Evolutionary conservation across 2,113 vertebrate genomes (phyloP), one percentile per base, ranked within the genome.

Genomic region (Copsychus sechellarum): DNA sequence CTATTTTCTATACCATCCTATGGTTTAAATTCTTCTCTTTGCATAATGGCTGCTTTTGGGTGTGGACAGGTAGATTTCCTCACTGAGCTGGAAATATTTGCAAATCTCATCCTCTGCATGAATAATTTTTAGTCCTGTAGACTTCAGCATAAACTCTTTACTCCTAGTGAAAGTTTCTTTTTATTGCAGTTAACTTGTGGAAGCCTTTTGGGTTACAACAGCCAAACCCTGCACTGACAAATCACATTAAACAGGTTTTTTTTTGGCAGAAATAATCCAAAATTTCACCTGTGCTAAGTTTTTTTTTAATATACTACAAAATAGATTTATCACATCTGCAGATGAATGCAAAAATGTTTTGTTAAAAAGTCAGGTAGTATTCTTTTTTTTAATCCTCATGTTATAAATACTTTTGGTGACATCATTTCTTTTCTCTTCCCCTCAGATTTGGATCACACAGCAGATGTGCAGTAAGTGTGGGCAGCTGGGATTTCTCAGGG

Each of bases 391-490:
- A 85, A 70, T n/a, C 14, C 4, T 58, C 1, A 0, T 31, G 47
- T 90, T 77, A 33, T 6, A 67, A 76, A 14, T 34, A 0, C 2
- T 11, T 65, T 9, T 90, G 71, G 36, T 91, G 57, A 80, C 66
- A 48, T 85, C 6, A 36, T 82, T 62, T 79, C 34, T 92, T 36
- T 87, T 96, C 71, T 58, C 56, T 42, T 51, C 76, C 88, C 96
- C 97, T 92, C 97, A 99, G 99, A 99, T 97, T 78, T 99, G 98
- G 99, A 99, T 95, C 99, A 99, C 92, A 99, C 99, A 19, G 99
- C 99, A 47, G 99, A 99, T 92, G 99, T 99, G 87, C 99, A 99
- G 99, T 99, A 96, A 99, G 99, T 99, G 96, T 66, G 95, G 86
- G 76, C 64, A 78, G 29, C 64, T 87, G 83, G 85, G 86, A 48